phyloP scores from a whole-genome alignment of 1,140 invertebrate genomes.

The Orchestia grillus region DNA sequence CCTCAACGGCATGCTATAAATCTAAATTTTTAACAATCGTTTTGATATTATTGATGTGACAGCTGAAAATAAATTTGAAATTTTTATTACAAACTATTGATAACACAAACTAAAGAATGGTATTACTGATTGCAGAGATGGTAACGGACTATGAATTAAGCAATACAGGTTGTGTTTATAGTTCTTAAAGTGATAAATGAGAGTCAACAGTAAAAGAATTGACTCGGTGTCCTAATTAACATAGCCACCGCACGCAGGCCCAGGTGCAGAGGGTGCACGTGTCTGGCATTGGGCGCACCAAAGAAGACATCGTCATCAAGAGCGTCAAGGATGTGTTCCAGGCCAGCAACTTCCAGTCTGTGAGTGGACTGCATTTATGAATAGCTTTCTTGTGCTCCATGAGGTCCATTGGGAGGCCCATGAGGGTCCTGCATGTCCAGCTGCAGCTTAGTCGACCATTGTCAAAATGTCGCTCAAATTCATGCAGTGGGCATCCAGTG shows the following conservation, averaged over 20 bases:
- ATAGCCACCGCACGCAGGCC: conserved; percentile 73
- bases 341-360: conserved; percentile 75
- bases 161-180: no score
- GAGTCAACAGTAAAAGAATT: neutral
- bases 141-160: no score
- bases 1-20: neutral
- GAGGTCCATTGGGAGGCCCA: neutral
- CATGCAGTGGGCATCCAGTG: neutral
- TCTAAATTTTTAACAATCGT: neutral
- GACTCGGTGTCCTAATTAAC: neutral
- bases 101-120: no score
- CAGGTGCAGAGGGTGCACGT: conserved; percentile 84
- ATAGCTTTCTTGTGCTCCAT: neutral
- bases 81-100: no score
- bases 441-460: neutral
- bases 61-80: no score
- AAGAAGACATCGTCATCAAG: conserved; percentile 84
- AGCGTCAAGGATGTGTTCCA: conserved; percentile 81
- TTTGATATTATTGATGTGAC: no score
- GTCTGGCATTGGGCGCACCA: conserved; percentile 84
- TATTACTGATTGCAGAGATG: no score
- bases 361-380: conserved; percentile 44
- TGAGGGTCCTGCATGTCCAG: neutral
- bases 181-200: neutral
- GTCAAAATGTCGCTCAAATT: neutral